A percentile compares a stretch with the other conserved stretches of the same genome.
Conservation (phyloP, 2,113 vertebrate species). For the Henicopernis longicauda region DNA sequence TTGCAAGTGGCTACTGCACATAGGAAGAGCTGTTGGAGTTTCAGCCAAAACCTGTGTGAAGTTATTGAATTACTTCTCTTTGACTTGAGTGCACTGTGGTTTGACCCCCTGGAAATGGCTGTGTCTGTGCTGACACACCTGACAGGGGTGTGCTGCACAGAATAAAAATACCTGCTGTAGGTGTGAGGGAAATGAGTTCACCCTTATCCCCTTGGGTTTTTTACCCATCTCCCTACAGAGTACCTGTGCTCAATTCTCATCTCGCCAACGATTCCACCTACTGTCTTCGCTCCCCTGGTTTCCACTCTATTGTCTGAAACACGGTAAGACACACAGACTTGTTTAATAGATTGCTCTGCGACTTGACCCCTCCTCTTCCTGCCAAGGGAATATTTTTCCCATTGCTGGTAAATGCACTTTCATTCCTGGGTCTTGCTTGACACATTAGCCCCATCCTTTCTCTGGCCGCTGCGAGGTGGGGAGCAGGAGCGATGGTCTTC, state of each 20-base stretch:
- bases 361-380: background rate
- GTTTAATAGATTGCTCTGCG: background rate
- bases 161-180: background rate
- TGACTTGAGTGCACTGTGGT: background rate
- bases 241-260: background rate
- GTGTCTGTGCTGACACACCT: background rate
- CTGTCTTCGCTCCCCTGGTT: background rate
- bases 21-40: background rate
- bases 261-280: rapidly evolving
- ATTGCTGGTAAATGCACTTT: background rate
- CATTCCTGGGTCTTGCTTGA: background rate
- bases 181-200: background rate
- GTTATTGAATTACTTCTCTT: background rate
- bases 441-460: background rate
- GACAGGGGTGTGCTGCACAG: background rate
- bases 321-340: background rate
- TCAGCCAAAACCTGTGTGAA: background rate
- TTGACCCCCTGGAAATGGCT: rapidly evolving
- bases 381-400: background rate
- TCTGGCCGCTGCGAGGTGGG: background rate
- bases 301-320: background rate
- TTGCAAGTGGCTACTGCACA: background rate
- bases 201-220: background rate
- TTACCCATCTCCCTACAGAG: background rate
- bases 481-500: background rate